phyloP scores from a whole-genome alignment of 2,113 vertebrate species.

The Neodon shergylaensis region DNA sequence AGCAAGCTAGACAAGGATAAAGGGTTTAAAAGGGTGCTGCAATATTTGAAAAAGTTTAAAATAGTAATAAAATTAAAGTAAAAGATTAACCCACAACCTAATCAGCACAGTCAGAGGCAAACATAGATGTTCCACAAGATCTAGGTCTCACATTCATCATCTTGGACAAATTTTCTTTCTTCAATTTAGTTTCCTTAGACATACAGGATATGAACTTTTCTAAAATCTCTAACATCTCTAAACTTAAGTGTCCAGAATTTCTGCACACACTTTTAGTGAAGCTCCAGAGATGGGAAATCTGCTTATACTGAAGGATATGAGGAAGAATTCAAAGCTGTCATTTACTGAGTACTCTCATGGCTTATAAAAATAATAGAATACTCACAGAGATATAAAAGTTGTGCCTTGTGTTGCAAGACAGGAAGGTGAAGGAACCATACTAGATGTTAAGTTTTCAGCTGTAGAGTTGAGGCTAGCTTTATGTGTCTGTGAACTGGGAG shows the following conservation, averaged over 20 bases:
- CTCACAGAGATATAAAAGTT: neutral
- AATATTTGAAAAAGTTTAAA: neutral
- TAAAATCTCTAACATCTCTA: constrained; percentile 6
- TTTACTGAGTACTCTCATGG: neutral
- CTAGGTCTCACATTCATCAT: neutral
- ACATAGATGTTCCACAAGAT: neutral
- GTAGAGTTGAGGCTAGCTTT: neutral
- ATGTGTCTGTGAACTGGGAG: neutral
- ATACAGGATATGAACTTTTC: neutral
- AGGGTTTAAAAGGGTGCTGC: neutral
- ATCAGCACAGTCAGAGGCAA: neutral
- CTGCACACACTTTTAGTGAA: neutral
- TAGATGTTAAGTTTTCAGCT: rapidly evolving
- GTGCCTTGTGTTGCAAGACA: too few species aligned
- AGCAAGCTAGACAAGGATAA: neutral
- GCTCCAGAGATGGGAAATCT: neutral
- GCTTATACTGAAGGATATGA: neutral
- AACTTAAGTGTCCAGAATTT: neutral
- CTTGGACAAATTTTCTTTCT: neutral
- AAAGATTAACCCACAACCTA: neutral
- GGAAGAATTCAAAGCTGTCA: neutral
- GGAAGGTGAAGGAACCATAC: neutral
- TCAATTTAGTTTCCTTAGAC: neutral
- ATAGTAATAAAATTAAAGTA: neutral
- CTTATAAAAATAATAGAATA: neutral